Evolutionary conservation across 2,113 vertebrate species (phyloP), one percentile per base, ranked within the genome.

Genomic region (Bubo bubo): DNA sequence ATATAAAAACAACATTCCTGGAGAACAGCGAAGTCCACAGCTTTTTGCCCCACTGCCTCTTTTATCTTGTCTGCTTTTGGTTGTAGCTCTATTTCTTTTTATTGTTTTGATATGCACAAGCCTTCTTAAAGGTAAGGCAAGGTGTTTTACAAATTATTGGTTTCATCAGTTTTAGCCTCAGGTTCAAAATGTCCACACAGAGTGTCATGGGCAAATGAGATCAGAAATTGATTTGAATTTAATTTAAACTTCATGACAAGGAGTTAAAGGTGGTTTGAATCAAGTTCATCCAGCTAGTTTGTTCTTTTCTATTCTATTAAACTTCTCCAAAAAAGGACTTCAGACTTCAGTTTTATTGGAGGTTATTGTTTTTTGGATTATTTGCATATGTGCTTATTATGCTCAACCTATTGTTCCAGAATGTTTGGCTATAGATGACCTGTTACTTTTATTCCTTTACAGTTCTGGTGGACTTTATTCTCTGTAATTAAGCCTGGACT

Each of bases 211-310:
- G 30, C 58, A 82, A 34, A 68, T 75, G 62, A 91, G 66, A 79
- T 94, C 60, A 84, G 72, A 95, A 88, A 79, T 64, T 88, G 56
- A 72, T 92, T 72, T 84, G 70, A 83, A 88, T 91, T 93, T 86
- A 80, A 75, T 94, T 95, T 92, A 64, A 95, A 77, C 52, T 52
- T 43, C 0, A 2, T 75, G 79, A 86, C 88, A 95, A 75, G 64
- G 52, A 88, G 8, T 56, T 43, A 95, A 81, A 37, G 32, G 80
- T 91, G 24, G 60, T 88, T 81, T 85, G 21, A 79, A 81, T 64
- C 32, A 70, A 66, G 34, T 77, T 92, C 37, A 75, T 85, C 28
- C 55, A 63, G 45, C 16, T 45, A 20, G 4, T n/a, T 79, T 88
- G 34, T 27, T 56, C 4, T 81, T 76, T 80, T 50, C 52, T 41